Evolutionary conservation across 2,797 vertebrate species (phyloP).

Genomic region (Peromyscus attwateri): DNA sequence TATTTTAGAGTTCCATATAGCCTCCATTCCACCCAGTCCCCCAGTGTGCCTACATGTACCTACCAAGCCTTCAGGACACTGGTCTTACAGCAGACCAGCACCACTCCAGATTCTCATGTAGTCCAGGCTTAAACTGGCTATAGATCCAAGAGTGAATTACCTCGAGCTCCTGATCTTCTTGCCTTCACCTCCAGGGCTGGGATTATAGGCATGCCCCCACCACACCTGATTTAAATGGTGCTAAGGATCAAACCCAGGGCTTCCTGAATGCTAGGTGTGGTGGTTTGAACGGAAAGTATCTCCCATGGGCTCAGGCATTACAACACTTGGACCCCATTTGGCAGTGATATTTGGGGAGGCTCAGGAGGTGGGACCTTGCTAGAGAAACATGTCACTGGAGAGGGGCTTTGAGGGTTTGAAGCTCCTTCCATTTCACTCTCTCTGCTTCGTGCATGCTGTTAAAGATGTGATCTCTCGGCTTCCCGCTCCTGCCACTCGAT

Average conservation of each 20-base stretch:
- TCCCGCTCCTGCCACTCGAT: no score
- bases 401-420: neutral
- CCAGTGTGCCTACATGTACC: rapidly evolving
- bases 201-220: neutral
- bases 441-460: neutral
- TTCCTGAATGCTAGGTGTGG: neutral
- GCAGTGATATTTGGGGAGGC: neutral
- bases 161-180: neutral
- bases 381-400: neutral
- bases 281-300: neutral
- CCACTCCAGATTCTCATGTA: neutral
- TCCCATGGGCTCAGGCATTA: no score
- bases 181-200: neutral
- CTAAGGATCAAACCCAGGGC: neutral
- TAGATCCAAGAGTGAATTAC: neutral
- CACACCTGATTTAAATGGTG: neutral
- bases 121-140: neutral
- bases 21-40: rapidly evolving
- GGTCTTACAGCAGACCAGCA: no score
- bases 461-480: neutral
- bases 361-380: neutral
- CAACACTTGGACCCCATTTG: neutral
- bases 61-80: neutral
- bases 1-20: neutral
- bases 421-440: neutral